Evolutionary conservation across 2,888 invertebrate species (phyloP).

Genomic region (Tetranychus truncatus): DNA sequence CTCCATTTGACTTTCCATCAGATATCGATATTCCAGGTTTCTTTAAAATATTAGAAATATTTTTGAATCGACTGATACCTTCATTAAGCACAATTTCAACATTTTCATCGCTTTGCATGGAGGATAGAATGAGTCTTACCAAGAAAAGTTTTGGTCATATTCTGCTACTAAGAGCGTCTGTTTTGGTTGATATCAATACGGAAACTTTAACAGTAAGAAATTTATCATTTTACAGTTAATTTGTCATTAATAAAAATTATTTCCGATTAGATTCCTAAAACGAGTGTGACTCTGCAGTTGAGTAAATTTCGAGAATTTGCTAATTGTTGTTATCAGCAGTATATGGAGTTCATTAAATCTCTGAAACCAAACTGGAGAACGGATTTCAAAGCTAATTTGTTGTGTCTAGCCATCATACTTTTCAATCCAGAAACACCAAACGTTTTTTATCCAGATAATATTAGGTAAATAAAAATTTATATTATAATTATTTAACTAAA

Average conservation of each 20-base stretch:
- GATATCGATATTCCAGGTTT: neutral
- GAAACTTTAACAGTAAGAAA: neutral
- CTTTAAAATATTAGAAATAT: neutral
- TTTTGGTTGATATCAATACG: neutral
- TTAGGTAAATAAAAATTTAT: neutral
- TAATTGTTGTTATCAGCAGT: neutral
- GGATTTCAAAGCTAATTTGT: neutral
- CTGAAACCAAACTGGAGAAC: neutral
- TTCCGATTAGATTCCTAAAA: neutral
- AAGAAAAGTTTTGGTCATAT: neutral
- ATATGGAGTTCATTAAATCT: neutral
- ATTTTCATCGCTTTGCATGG: neutral
- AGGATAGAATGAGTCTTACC: neutral
- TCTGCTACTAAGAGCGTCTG: neutral
- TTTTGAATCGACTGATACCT: neutral
- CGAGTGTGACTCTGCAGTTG: neutral
- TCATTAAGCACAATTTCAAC: neutral
- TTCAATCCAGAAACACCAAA: neutral
- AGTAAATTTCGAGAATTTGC: neutral
- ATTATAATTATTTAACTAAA: neutral
- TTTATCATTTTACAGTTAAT: neutral
- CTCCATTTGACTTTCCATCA: neutral
- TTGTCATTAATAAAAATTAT: neutral
- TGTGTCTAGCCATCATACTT: neutral
- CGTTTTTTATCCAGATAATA: neutral